phyloP scores from a whole-genome alignment of 2,113 vertebrate species.

The Oryzias javanicus region DNA sequence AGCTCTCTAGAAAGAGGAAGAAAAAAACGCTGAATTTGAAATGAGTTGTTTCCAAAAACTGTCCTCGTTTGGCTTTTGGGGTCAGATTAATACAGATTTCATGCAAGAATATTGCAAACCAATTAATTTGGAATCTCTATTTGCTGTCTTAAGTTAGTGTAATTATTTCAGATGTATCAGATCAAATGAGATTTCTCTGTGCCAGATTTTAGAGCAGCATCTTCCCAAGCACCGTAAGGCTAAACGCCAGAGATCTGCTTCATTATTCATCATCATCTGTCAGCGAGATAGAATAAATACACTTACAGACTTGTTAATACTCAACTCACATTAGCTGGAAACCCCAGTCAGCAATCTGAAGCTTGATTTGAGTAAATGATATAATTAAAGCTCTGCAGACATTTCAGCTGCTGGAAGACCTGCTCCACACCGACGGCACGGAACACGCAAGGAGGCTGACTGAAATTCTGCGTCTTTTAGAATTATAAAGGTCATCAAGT shows the following conservation, averaged over 20 bases:
- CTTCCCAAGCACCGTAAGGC: conserved; percentile 10
- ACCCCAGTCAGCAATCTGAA: conserved; percentile 32
- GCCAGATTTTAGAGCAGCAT: conserved; percentile 9
- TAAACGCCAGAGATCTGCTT: conserved; percentile 20
- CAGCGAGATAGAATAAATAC: conserved; percentile 22
- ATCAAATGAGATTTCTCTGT: conserved; percentile 10
- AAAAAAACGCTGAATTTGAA: background rate
- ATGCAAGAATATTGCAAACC: background rate
- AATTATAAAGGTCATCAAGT: too few relatives aligned
- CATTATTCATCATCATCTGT: conserved; percentile 26
- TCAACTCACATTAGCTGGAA: conserved; percentile 22
- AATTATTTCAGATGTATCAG: conserved; percentile 15
- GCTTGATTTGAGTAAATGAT: conserved; percentile 13
- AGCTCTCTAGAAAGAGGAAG: conserved; percentile 9
- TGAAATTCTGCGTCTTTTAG: too few relatives aligned
- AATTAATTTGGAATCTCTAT: conserved; percentile 1
- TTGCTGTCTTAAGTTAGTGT: conserved; percentile 18
- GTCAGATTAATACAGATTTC: too few relatives aligned
- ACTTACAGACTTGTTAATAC: conserved; percentile 22
- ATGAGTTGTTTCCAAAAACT: background rate
- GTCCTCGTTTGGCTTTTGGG: background rate
- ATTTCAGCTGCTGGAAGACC: conserved; percentile 4
- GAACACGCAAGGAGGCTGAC: too few relatives aligned
- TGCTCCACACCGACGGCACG: conserved; percentile 10
- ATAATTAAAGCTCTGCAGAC: conserved; percentile 17